Base-by-base conservation (phyloP, 2,113 vertebrate genomes). In the Pseudopipra pipra region DNA sequence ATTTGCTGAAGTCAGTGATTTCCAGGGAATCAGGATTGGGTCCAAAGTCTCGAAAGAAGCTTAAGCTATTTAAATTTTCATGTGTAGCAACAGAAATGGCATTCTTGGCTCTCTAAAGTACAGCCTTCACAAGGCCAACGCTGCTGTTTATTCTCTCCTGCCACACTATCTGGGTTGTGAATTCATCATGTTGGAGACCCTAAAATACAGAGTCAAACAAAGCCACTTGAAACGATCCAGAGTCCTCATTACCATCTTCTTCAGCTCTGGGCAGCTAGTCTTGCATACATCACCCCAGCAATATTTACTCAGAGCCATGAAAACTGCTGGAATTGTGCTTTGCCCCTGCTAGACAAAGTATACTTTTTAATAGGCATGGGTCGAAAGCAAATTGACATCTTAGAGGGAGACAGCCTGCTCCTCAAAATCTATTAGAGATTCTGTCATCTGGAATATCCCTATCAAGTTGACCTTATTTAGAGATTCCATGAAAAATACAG, bases 401-500 rank as follows among this genome's bases (percentile, higher is more conserved):
- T 89, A 88, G 43, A 81, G 89, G 41, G 78, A 96, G 97, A 85
- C 39, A 93, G 85, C 55, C 86, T 85, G 87, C 97, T 98, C 56
- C 81, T 98, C 96, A 97, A 94, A 98, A 98, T 90, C 95, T 86
- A 93, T 97, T 96, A 98, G 92, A 94, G 85, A 94, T 95, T 92
- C 92, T 98, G 96, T 97, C 97, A 96, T 96, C 91, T 87, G 75
- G 94, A 97, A 97, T 96, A 97, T 95, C 93, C 81, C 83, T 74
- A 89, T 94, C 70, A 54, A 95, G 66, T 95, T 97, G 97, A 97
- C 95, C 94, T 97, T 98, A 96, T 97, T 97, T 98, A 97, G 87
- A 96, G 96, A 96, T 98, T 96, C 96, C 47, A 58, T 95, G 92
- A 97, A 97, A 97, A 96, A 98, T 97, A 96, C 63, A 96, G 97